Evolutionary conservation across 2,888 invertebrate genomes (phyloP).

Genomic region (Merodon equestris): DNA sequence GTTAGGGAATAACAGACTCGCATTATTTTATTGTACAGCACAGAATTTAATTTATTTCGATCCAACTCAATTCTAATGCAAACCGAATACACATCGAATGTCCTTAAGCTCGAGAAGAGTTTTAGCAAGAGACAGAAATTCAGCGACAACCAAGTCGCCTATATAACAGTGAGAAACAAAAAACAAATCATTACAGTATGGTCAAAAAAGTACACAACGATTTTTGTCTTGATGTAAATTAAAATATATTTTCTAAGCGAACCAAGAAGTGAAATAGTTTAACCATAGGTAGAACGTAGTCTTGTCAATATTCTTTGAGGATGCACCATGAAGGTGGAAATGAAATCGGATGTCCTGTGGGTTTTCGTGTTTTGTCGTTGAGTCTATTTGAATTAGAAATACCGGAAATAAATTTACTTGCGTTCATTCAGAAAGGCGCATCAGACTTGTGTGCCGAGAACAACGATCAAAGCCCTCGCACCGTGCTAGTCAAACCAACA

Average conservation of each 20-base stretch:
- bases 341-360: too few relatives aligned
- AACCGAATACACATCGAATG: conserved; percentile 53
- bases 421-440: too few relatives aligned
- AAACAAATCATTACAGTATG: not conserved
- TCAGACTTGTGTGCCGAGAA: too few relatives aligned
- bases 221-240: conserved; percentile 22
- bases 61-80: conserved; percentile 9
- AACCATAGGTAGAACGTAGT: conserved; percentile 3
- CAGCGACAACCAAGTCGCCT: too few relatives aligned
- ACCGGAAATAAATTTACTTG: too few relatives aligned
- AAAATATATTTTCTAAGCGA: conserved; percentile 11
- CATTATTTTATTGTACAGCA: conserved; percentile 43
- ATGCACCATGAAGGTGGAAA: too few relatives aligned
- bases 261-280: conserved; percentile 7
- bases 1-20: conserved; percentile 63
- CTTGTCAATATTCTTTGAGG: not conserved
- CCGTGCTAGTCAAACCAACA: too few relatives aligned
- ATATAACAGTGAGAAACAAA: too few relatives aligned
- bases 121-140: not conserved
- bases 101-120: conserved; percentile 24
- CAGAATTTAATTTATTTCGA: conserved; percentile 23
- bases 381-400: too few relatives aligned
- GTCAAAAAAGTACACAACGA: conserved; percentile 52
- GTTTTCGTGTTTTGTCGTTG: too few relatives aligned
- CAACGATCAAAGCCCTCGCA: too few relatives aligned